Evolutionary conservation across 1,140 invertebrate genomes (phyloP), one percentile per base, ranked within the genome.

Genomic region (Aphidius gifuensis): DNA sequence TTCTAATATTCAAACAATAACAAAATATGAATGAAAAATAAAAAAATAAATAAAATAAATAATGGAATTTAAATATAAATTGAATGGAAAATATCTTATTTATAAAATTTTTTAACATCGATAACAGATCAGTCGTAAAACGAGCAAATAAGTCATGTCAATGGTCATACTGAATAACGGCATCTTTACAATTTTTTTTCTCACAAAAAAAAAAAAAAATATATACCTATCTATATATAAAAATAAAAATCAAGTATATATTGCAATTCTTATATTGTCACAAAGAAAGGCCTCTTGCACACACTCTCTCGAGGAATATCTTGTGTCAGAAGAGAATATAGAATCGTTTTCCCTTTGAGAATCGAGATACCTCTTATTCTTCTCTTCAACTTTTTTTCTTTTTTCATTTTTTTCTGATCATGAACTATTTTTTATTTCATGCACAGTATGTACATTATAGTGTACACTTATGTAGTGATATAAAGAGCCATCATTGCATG

Each of bases 231-330:
- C 5, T 58, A 9, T 11, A 16, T 9, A 16, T 45, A 5, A 45
- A 6, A 44, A 44, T 9, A 47, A 48, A 58, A 49, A 47, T 40
- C 23, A 32, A 32, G 23, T 32, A 32, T 62, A 63, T 63, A 63
- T 58, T 63, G 46, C 61, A 40, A 63, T 63, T 63, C 56, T 63
- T 63, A 63, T 63, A 63, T 63, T 55, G 51, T 46, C 21, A 58
- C 58, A 55, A 23, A 50, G 43, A 32, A 53, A 49, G 48, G 16
- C 54, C 38, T 53, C 32, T 39, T 44, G 43, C 43, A 32, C 23
- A 32, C 23, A 32, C 23, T 11, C 51, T 32, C 51, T 38, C 11
- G 11, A 40, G 50, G 5, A 39, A 16, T 42, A 42, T n/a, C 45
- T 50, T 21, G 16, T 44, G 40, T 42, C 61, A 44, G 42, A 46